phyloP scores from a whole-genome alignment of 2,113 vertebrate species.

The Entelurus aequoreus region DNA sequence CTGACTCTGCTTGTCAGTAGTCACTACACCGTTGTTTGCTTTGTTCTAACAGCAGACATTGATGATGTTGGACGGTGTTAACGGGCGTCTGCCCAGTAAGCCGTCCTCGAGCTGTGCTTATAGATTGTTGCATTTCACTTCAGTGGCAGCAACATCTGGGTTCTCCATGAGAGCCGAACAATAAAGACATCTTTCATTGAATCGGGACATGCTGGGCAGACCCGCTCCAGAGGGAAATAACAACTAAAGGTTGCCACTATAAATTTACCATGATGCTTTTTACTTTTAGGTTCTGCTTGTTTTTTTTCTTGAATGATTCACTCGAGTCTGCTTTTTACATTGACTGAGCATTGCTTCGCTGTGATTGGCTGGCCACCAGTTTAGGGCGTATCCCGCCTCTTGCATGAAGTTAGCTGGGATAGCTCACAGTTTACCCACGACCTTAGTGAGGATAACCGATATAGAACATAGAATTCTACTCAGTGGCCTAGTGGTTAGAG shows the following conservation, averaged over 20 bases:
- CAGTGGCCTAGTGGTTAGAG: too few species aligned
- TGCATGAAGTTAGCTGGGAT: too few species aligned
- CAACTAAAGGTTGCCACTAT: conserved; percentile 36
- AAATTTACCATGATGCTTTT: conserved; percentile 28
- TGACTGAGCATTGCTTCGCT: neutral
- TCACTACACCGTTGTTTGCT: neutral
- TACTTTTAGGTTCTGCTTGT: conserved; percentile 39
- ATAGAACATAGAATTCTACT: too few species aligned
- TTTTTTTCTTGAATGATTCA: conserved; percentile 9
- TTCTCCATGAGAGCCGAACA: conserved; percentile 20
- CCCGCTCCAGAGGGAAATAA: conserved; percentile 35
- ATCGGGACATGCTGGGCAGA: conserved; percentile 22
- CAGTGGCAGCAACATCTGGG: conserved; percentile 38
- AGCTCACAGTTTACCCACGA: too few species aligned
- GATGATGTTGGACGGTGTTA: neutral
- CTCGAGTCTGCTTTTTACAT: conserved; percentile 11
- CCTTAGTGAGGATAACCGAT: too few species aligned
- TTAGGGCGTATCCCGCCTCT: too few species aligned
- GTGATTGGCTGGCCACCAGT: too few species aligned
- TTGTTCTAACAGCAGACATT: conserved; percentile 4
- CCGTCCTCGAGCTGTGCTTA: neutral
- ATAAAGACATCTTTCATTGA: conserved; percentile 39
- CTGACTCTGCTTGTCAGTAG: conserved; percentile 5
- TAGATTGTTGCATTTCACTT: conserved; percentile 7
- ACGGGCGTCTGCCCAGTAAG: neutral